phyloP scores from a whole-genome alignment of 1,140 invertebrate species.

The Danaus plexippus region DNA sequence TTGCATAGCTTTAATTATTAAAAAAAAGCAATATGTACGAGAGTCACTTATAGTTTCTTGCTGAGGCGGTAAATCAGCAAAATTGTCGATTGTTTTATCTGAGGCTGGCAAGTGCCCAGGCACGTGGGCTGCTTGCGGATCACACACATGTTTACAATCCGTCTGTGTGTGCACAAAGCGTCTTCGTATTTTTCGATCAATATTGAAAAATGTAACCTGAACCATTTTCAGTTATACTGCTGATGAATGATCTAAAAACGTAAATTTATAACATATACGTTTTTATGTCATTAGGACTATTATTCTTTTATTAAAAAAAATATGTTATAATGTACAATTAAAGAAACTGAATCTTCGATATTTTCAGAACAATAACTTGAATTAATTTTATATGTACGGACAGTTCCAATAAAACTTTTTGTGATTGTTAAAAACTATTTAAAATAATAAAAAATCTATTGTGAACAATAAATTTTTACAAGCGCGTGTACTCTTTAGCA shows the following conservation, averaged over 20 bases:
- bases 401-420: no score
- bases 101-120: constrained; percentile 12
- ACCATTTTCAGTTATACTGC: no score
- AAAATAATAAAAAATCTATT: constrained; percentile 3
- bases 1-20: no score
- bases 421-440: no score
- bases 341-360: constrained; percentile 3
- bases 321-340: no score
- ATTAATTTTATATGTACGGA: not conserved
- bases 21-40: not conserved
- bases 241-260: no score
- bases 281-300: no score
- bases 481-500: constrained; percentile 21
- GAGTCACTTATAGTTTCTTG: not conserved
- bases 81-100: constrained; percentile 12
- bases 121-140: constrained; percentile 12
- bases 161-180: no score
- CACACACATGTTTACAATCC: not conserved
- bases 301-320: no score
- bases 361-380: constrained; percentile 5
- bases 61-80: constrained; percentile 2
- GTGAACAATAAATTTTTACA: constrained; percentile 20
- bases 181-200: no score
- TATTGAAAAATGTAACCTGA: no score
- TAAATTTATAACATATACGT: no score